Conservation (phyloP, 2,797 vertebrate species). For the Rallus crepitans region DNA sequence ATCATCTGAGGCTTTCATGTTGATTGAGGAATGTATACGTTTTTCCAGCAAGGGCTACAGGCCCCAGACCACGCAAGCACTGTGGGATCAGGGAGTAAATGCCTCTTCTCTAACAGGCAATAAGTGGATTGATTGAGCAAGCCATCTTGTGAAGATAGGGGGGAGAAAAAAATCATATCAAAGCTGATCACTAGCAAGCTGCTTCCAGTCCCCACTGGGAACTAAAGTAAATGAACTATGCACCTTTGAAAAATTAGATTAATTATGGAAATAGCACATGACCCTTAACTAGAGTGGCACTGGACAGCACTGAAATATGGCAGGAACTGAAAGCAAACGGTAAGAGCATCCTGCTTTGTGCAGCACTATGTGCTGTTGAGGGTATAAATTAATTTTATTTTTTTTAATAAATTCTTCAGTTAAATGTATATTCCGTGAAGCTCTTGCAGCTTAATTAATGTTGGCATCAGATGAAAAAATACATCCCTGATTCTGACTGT, state of each 20-base stretch:
- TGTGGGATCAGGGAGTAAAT: not conserved
- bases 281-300: not conserved
- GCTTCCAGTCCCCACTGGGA: not conserved
- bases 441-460: not conserved
- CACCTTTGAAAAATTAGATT: conserved; percentile 32
- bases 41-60: not conserved
- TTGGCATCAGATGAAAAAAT: not conserved
- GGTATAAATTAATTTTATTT: not conserved
- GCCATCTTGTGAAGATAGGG: not conserved
- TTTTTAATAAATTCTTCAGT: not conserved
- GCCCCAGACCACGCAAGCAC: not conserved
- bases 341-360: not conserved
- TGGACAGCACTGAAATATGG: not conserved
- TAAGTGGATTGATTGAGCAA: conserved; percentile 1
- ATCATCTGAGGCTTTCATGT: not conserved
- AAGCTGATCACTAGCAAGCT: not conserved
- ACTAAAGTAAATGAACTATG: conserved; percentile 3
- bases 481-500: not conserved
- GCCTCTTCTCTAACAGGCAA: not conserved
- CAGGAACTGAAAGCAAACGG: not conserved
- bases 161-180: not conserved
- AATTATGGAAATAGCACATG: conserved; percentile 12
- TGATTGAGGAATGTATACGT: not conserved
- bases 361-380: not conserved
- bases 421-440: not conserved